These are phyloP conservation scores for Callorhinus ursinus DNA, from an alignment of 2,113 vertebrate species.

Conservation along the genomic window DNA sequence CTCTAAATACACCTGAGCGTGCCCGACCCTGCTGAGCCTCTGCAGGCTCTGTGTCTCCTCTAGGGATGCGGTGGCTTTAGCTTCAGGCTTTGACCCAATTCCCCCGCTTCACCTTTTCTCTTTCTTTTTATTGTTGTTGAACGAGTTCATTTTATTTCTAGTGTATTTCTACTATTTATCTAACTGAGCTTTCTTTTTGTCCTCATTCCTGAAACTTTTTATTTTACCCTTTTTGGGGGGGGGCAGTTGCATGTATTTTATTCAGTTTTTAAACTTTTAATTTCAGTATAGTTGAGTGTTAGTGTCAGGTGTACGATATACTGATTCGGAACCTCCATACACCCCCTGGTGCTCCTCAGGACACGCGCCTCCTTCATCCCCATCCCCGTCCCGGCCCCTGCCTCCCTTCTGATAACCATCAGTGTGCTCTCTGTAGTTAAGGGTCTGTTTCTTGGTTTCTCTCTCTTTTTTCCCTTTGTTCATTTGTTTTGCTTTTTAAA, in stretches of 20 bases:
- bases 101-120: not conserved
- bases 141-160: not conserved
- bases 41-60: not conserved
- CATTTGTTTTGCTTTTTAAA: not conserved
- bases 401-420: not conserved
- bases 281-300: too few species aligned
- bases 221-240: not conserved
- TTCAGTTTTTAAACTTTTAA: not conserved
- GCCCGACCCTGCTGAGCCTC: fast-evolving
- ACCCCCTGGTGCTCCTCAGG: not conserved
- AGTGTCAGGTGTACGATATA: not conserved
- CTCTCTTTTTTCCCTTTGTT: not conserved
- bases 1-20: not conserved
- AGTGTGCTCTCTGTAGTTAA: not conserved
- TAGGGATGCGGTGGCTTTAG: fast-evolving
- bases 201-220: not conserved
- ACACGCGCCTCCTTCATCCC: not conserved
- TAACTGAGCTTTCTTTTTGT: not conserved
- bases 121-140: not conserved
- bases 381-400: fast-evolving
- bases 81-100: not conserved
- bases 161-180: not conserved
- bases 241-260: not conserved
- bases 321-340: fast-evolving
- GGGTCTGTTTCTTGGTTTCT: not conserved